phyloP scores from a whole-genome alignment of 1,140 invertebrate species.

The Drosophila kepulauana region DNA sequence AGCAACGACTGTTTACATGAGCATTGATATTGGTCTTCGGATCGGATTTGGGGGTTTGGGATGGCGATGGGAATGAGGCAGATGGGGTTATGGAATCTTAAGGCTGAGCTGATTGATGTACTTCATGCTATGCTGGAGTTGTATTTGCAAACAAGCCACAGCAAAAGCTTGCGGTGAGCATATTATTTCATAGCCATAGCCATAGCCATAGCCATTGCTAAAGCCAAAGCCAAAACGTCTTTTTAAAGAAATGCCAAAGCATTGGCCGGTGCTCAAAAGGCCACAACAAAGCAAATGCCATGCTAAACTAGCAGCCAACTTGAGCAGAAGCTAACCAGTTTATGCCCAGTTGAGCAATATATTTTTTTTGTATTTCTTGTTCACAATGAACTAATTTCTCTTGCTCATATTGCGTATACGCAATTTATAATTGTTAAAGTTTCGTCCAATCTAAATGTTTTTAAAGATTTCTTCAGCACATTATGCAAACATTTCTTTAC shows the following conservation, averaged over 20 bases:
- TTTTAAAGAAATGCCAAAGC: slow-evolving; percentile 59
- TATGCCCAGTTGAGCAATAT: slow-evolving; percentile 35
- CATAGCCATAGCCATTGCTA: slow-evolving; percentile 11
- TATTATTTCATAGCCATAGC: slow-evolving; percentile 62
- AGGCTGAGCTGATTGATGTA: slow-evolving; percentile 29
- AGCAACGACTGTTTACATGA: not conserved
- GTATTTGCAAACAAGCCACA: slow-evolving; percentile 69
- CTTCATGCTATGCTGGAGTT: slow-evolving; percentile 24
- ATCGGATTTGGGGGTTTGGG: slow-evolving; percentile 12
- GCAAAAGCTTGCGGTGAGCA: slow-evolving; percentile 75
- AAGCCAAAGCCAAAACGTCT: slow-evolving; percentile 21
- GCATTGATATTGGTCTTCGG: not conserved
- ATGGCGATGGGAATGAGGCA: slow-evolving; percentile 9
- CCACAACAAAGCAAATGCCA: slow-evolving; percentile 52
- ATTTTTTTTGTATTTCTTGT: not conserved
- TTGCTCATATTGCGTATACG: slow-evolving; percentile 37
- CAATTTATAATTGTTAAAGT: slow-evolving; percentile 28
- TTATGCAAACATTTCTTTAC: not conserved
- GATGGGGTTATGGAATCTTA: slow-evolving; percentile 9
- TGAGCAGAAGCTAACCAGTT: slow-evolving; percentile 28
- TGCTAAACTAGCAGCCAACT: slow-evolving; percentile 31
- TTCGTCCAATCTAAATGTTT: not conserved
- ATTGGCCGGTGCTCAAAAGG: slow-evolving; percentile 14
- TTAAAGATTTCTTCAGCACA: not conserved
- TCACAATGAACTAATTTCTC: slow-evolving; percentile 9